Evolutionary conservation across 2,797 vertebrate species (phyloP).

Genomic region (Gobionotothen gibberifrons): DNA sequence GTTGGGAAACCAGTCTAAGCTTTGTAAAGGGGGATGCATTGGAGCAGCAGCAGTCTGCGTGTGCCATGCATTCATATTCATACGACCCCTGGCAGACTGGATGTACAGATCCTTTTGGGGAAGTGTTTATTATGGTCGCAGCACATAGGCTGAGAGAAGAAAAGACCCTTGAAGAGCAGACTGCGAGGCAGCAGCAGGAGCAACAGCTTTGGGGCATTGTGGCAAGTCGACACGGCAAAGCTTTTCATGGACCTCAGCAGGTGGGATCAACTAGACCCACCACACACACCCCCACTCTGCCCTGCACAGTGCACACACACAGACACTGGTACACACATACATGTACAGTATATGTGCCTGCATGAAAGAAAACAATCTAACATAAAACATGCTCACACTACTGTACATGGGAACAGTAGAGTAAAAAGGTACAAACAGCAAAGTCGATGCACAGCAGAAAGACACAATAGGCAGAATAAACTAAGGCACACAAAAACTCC

Average conservation of each 20-base stretch:
- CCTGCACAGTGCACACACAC: conserved; percentile 7
- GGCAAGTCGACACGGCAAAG: conserved; percentile 52
- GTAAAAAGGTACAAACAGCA: conserved; percentile 2
- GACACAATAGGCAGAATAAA: conserved; percentile 7
- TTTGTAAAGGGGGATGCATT: conserved; percentile 35
- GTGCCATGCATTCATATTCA: conserved; percentile 72
- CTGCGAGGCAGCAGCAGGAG: conserved; percentile 54
- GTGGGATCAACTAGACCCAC: conserved; percentile 53
- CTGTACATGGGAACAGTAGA: background rate
- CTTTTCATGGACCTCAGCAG: conserved; percentile 71
- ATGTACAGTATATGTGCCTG: conserved; percentile 17
- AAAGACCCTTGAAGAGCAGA: conserved; percentile 49
- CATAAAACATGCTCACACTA: background rate
- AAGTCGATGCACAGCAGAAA: conserved; percentile 18
- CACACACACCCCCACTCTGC: background rate
- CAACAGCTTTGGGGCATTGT: conserved; percentile 67
- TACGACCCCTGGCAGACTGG: conserved; percentile 57
- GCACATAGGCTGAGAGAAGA: conserved; percentile 21
- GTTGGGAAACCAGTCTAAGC: conserved; percentile 34
- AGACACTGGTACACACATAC: conserved; percentile 15
- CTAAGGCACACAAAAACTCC: conserved; percentile 28
- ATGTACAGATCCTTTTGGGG: conserved; percentile 48
- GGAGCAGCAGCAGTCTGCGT: conserved; percentile 44
- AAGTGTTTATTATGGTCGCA: conserved; percentile 53
- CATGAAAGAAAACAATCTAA: background rate